These are phyloP conservation scores for Callorhinus ursinus DNA, from an alignment of 2,113 vertebrate species.

Conservation along the genomic window DNA sequence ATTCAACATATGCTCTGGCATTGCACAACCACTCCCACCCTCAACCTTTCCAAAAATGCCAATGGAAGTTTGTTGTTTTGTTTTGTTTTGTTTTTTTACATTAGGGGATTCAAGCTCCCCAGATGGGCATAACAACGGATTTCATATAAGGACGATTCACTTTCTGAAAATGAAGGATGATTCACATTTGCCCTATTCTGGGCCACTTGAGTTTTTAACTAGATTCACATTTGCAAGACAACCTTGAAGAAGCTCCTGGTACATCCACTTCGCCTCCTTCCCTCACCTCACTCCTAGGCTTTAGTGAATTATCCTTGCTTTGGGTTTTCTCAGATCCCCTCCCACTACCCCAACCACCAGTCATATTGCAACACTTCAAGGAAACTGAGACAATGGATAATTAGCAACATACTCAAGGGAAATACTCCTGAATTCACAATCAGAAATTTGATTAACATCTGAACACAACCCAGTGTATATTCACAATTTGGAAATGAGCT, in stretches of 20 bases:
- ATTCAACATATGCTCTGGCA: not conserved
- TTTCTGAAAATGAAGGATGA: not conserved
- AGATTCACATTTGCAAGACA: not conserved
- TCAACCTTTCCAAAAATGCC: not conserved
- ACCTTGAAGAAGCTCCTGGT: not conserved
- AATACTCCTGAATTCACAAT: not conserved
- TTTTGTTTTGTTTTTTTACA: not conserved
- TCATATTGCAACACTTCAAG: not conserved
- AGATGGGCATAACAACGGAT: not conserved
- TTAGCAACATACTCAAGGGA: not conserved
- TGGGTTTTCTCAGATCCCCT: not conserved
- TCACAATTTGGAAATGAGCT: not conserved
- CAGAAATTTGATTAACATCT: not conserved
- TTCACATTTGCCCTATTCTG: not conserved
- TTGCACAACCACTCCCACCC: not conserved
- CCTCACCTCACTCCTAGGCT: not conserved
- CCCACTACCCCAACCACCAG: not conserved
- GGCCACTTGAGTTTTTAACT: not conserved
- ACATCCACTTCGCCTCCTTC: not conserved
- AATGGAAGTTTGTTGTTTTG: not conserved
- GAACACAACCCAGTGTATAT: not conserved
- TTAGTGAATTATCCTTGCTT: not conserved
- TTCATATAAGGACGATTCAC: not conserved
- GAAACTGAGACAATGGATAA: not conserved
- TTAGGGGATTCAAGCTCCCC: not conserved